These are phyloP conservation scores for Metopolophium dirhodum DNA, from an alignment of 1,140 invertebrate species.

Conservation along the genomic window DNA sequence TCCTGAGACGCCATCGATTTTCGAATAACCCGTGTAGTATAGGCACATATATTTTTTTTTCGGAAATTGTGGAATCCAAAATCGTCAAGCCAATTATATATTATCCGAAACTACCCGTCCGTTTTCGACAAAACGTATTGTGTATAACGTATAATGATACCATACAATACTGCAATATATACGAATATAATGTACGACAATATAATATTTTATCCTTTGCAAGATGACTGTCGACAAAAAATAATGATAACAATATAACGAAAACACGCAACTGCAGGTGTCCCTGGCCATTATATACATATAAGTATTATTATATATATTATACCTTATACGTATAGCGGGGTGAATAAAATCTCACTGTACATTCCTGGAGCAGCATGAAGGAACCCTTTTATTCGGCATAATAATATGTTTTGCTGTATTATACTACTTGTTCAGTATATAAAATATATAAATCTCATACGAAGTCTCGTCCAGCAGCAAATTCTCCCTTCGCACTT, in stretches of 20 bases:
- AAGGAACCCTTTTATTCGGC: background rate
- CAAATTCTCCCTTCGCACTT: background rate
- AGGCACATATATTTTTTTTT: background rate
- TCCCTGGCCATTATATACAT: background rate
- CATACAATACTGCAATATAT: no score
- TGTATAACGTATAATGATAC: background rate
- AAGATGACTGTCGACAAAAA: background rate
- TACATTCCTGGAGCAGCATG: background rate
- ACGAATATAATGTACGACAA: background rate
- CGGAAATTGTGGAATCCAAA: background rate
- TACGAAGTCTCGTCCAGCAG: background rate
- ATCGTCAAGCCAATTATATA: background rate
- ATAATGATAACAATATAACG: background rate
- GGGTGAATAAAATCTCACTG: background rate
- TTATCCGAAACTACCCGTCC: background rate
- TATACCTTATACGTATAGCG: no score
- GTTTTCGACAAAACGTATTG: background rate
- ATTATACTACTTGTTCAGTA: background rate
- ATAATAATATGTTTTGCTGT: background rate
- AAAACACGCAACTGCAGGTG: background rate
- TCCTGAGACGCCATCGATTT: background rate
- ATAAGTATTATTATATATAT: no score
- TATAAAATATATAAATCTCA: background rate
- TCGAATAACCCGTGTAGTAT: background rate
- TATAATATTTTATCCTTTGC: conserved; percentile 7